Percentiles rank a stretch among this genome's conserved stretches.
Evolutionary conservation across 2,888 invertebrate genomes (phyloP).

Genomic region (Tolmerus cingulatus): DNA sequence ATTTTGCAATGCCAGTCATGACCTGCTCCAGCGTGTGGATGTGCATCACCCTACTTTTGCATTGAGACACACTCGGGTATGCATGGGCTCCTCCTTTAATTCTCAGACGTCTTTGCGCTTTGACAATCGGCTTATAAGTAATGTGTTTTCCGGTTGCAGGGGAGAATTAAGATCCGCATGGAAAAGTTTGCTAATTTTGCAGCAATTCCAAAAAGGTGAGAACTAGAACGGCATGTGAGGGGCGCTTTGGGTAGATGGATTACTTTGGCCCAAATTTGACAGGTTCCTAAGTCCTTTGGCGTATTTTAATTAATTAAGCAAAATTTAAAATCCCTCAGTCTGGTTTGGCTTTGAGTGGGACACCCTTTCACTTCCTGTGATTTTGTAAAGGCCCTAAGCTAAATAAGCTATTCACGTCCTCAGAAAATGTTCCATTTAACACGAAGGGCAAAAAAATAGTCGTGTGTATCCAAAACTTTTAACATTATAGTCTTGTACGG

Average conservation of each 20-base stretch:
- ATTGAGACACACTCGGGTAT: background rate
- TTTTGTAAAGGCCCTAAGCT: background rate
- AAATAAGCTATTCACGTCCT: background rate
- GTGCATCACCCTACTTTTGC: background rate
- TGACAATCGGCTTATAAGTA: conserved; percentile 29
- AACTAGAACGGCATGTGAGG: background rate
- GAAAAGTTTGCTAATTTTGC: background rate
- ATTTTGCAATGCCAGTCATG: conserved; percentile 18
- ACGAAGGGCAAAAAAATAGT: too few relatives aligned
- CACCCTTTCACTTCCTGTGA: background rate
- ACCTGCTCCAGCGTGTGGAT: background rate
- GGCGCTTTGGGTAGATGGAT: background rate
- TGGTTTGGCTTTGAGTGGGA: background rate
- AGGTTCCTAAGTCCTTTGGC: background rate
- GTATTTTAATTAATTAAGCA: background rate
- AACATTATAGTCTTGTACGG: too few relatives aligned
- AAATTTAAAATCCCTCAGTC: background rate
- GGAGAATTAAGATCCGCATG: background rate
- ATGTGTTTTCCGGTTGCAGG: background rate
- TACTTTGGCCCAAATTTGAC: background rate
- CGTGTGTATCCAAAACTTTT: too few relatives aligned
- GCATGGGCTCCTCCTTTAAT: conserved; percentile 8
- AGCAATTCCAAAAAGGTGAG: background rate
- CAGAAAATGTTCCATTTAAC: background rate
- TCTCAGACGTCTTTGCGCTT: background rate